Evolutionary conservation across 1,140 invertebrate species (phyloP), one percentile per base, ranked within the genome.

Genomic region (Halyomorpha halys): DNA sequence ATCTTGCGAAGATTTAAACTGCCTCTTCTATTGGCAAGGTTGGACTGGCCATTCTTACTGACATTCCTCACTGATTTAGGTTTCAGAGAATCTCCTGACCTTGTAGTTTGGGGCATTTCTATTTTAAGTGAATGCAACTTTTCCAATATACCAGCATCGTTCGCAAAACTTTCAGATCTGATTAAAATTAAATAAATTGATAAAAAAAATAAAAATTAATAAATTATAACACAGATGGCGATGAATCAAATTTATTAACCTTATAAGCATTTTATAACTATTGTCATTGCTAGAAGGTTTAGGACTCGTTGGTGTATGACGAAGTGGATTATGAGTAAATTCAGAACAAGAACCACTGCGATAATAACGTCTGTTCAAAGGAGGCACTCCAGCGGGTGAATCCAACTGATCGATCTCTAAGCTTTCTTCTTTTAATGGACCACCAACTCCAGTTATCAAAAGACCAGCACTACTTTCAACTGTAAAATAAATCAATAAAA

Each of bases 121-220:
- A 64, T 47, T 61, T 73, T 74, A 15, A 75, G 64, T 59, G 79
- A 72, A 69, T 84, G 82, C 44, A 87, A 73, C 69, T 88, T 87
- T 65, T 82, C 81, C 65, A 90, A 76, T 44, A 89, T 84, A 70
- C 86, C 82, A 6, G 85, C 84, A 73, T 89, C 87, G 21, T 82
- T 85, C 0, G 83, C 87, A 73, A 86, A 87, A 72, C 84, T 88
- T 69, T 86, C 83, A 3, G 84, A 86, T 60, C 84, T 77, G 62
- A 16, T 68, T 61, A 65, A 69, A 67, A 63, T 65, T n/a, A 64
- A 63, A 61, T 18, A 16, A 63, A 27, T 44, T 51, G 19, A 51
- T 2, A 21, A 51, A 47, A 15, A 4, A 47, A 25, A 62, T 19
- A 18, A 4, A 47, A 47, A 47, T 47, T 3, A 49, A 21, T 49